Evolutionary conservation across 2,797 vertebrate species (phyloP), one percentile per base, ranked within the genome.

Genomic region (Bufotes viridis): DNA sequence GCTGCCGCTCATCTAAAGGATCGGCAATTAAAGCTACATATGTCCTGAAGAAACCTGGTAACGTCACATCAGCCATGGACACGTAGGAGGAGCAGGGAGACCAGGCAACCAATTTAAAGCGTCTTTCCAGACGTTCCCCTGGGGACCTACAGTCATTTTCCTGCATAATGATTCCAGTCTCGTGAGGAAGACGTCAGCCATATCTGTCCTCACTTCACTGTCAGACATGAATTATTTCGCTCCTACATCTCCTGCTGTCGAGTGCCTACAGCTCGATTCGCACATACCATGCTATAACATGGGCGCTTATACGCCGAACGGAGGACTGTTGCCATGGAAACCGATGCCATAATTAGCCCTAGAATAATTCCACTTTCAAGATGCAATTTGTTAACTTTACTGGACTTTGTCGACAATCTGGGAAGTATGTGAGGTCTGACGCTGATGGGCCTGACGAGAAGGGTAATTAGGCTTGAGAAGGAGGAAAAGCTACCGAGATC

Each of bases 321-420:
- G 94, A 94, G 93, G 97, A 98, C 98, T 97, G 96, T 98, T 93
- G 93, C 97, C 96, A 97, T 98, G 97, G 96, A 96, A 96, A 98
- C 96, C 91, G 94, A 95, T 95, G 93, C 96, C 95, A 97, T 97
- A 97, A 97, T 98, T 97, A 98, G 96, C 97, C 96, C 96, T 1
- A 96, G 94, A 95, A 96, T 96, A 97, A 97, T 97, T 95, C 97
- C 90, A 95, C 95, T 96, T 97, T 96, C 94, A 96, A 96, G 96
- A 95, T 96, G 91, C 94, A 94, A 96, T 96, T 97, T 95, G 98
- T 98, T 97, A 97, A 97, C 96, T 96, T 95, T 95, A 93, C 93
- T 93, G 93, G 95, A 96, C 94, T 95, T 93, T 94, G 94, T 94
- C 96, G 94, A 95, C 91, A 93, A 92, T 94, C 93, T 94, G 91